Evolutionary conservation across 2,797 vertebrate species (phyloP).

Genomic region (Delichon dasypus): DNA sequence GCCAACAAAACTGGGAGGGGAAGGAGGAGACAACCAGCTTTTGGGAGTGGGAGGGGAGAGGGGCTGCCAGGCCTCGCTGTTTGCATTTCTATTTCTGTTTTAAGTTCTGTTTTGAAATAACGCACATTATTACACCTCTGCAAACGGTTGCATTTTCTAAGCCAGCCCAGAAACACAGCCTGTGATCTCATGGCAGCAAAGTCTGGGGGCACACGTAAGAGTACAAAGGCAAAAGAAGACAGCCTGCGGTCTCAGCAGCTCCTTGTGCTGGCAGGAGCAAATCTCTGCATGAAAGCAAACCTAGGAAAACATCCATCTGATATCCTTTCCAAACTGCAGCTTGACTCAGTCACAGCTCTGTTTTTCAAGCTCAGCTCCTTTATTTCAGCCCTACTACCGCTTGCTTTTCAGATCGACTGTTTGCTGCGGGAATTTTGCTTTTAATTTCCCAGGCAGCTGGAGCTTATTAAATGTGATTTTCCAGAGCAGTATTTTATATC

Average conservation of each 20-base stretch:
- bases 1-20: neutral
- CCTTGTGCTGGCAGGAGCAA: slow-evolving; percentile 18
- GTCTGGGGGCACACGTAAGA: neutral
- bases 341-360: neutral
- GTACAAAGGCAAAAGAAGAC: neutral
- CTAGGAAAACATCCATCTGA: neutral
- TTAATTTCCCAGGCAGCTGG: slow-evolving; percentile 52
- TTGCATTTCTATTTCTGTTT: slow-evolving; percentile 3
- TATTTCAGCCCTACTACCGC: neutral
- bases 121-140: slow-evolving; percentile 19
- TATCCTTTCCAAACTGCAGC: neutral
- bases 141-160: neutral
- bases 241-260: neutral
- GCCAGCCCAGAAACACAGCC: neutral
- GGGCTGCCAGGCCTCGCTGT: neutral
- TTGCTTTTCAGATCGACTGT: neutral
- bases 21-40: slow-evolving; percentile 10
- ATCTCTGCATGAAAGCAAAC: neutral
- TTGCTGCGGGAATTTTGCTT: slow-evolving; percentile 38
- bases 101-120: slow-evolving; percentile 25
- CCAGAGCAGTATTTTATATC: slow-evolving; percentile 31
- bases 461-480: slow-evolving; percentile 37
- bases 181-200: neutral
- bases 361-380: neutral
- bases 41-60: neutral